Percentiles rank a stretch among this genome's conserved stretches.
These are phyloP conservation scores for Ips typographus DNA, from an alignment of 1,140 invertebrate genomes.

Conservation along the genomic window DNA sequence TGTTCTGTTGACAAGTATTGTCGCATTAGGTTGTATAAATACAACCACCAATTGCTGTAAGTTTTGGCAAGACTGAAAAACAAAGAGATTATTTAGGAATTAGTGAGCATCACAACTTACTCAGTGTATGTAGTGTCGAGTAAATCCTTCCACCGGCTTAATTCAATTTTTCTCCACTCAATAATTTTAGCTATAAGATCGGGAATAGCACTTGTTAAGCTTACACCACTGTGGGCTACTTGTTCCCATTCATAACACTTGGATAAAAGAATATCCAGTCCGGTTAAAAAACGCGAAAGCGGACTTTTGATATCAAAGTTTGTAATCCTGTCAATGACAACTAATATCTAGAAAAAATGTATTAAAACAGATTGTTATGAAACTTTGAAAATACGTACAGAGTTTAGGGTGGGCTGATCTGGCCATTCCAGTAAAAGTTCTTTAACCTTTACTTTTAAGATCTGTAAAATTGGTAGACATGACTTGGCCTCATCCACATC, in stretches of 20 bases:
- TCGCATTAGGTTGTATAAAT: conserved; percentile 66
- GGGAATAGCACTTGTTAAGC: conserved; percentile 69
- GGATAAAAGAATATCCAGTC: conserved; percentile 83
- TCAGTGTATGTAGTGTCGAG: conserved; percentile 63
- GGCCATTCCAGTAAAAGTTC: conserved; percentile 82
- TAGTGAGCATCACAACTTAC: conserved; percentile 17
- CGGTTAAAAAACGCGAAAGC: conserved; percentile 84
- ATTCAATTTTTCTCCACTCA: conserved; percentile 88
- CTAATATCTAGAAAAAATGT: conserved; percentile 41
- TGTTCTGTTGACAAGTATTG: conserved; percentile 49
- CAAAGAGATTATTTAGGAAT: conserved; percentile 1
- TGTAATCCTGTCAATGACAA: conserved; percentile 75
- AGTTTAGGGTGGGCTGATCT: conserved; percentile 82
- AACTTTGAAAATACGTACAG: conserved; percentile 57
- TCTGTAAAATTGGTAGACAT: conserved; percentile 68
- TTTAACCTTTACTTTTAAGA: conserved; percentile 63
- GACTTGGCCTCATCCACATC: conserved; percentile 76
- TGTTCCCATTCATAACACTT: conserved; percentile 90
- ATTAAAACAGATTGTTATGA: conserved; percentile 10
- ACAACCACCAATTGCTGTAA: conserved; percentile 87
- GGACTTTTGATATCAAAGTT: conserved; percentile 78
- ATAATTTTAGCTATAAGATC: conserved; percentile 80
- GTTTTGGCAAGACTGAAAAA: conserved; percentile 60
- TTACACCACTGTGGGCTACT: conserved; percentile 84
- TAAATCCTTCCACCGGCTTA: conserved; percentile 82